Evolutionary conservation across 2,797 vertebrate genomes (phyloP), one percentile per base, ranked within the genome.

Genomic region (Nothura maculosa): DNA sequence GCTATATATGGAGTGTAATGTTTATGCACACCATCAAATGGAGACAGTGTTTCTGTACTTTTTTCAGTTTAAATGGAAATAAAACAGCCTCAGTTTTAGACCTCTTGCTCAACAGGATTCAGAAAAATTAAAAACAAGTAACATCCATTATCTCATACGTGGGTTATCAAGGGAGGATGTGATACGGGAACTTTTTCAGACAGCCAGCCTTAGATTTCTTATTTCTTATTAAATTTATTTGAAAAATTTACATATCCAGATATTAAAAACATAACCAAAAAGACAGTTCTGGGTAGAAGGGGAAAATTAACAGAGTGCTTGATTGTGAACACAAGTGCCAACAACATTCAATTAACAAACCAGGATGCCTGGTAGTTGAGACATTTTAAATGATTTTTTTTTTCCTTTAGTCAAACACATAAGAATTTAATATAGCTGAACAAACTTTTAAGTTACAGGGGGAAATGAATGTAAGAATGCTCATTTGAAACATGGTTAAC

Each of bases 1-100:
- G 98, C 98, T 99, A 99, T 98, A 97, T 98, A 97, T 98, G 98
- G 98, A 98, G 98, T 99, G 98, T 99, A 98, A 98, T 97, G 96
- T 98, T 99, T 98, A 98, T 99, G 97, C 98, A 98, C 98, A 97
- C 98, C 98, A 98, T 98, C 95, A 93, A 97, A 97, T 95, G 94
- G 95, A 98, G 95, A 96, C 95, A 96, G 88, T 90, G 96, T 97
- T 98, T 97, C 97, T 98, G 97, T 97, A 97, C 96, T 96, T 98
- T 97, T 97, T 96, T 97, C 94, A 91, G 95, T 97, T 96, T 92
- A 96, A 97, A 96, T 90, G 82, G 43, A 97, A 95, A 88, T 96
- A 66, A 97, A 97, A 92, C 62, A 38, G 93, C 81, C 69, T 94
- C 85, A 89, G 61, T 60, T 70, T 18, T 74, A 89, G 72, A 70